Percentiles rank a stretch among this genome's conserved stretches.
These are phyloP conservation scores for Orycteropus afer DNA, from an alignment of 2,113 vertebrate genomes.

Conservation along the genomic window DNA sequence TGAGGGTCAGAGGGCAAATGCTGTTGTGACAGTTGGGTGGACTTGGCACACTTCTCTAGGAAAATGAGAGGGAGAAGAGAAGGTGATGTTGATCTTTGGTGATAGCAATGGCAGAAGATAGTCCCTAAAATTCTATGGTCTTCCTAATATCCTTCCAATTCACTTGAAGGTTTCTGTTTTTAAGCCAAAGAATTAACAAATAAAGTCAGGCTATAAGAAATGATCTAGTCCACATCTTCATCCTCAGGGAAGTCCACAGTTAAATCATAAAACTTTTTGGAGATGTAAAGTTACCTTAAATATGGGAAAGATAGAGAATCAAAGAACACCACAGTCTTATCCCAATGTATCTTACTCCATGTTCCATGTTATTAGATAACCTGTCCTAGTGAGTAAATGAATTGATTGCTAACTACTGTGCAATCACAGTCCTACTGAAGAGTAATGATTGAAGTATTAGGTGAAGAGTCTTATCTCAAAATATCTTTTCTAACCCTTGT, in stretches of 20 bases:
- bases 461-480: not conserved
- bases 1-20: constrained; percentile 85
- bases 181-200: not conserved
- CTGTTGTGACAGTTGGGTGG: constrained; percentile 85
- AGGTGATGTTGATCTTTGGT: not conserved
- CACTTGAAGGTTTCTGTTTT: constrained; percentile 20
- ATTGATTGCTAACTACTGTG: not conserved
- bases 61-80: constrained; percentile 22
- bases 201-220: not conserved
- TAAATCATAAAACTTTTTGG: not conserved
- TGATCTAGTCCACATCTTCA: not conserved
- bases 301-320: not conserved
- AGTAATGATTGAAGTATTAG: not conserved
- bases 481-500: not conserved
- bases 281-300: not conserved
- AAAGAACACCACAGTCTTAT: not conserved
- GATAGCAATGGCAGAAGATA: not conserved
- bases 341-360: not conserved
- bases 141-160: not conserved
- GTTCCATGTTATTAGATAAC: not conserved
- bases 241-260: not conserved
- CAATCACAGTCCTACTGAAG: not conserved
- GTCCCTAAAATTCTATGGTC: not conserved
- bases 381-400: not conserved
- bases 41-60: constrained; percentile 62